Evolutionary conservation across 1,140 invertebrate genomes (phyloP).

Genomic region (Drosophila sp.): DNA sequence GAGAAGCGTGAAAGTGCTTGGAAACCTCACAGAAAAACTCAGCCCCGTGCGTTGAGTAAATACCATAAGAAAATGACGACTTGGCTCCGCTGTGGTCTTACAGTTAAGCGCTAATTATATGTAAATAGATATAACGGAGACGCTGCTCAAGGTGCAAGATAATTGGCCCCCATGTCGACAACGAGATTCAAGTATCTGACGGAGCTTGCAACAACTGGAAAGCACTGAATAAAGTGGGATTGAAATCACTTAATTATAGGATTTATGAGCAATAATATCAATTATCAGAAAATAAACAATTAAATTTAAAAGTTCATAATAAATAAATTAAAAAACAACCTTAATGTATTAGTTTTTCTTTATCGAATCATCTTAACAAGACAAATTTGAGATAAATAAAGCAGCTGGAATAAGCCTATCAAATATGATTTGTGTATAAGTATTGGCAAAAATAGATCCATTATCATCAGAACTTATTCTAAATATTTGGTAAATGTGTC

Average conservation of each 20-base stretch:
- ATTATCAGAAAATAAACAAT: background rate
- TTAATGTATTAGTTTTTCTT: too few relatives aligned
- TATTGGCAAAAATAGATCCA: too few relatives aligned
- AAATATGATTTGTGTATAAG: too few relatives aligned
- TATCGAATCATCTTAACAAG: too few relatives aligned
- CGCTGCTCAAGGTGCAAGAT: slow-evolving; percentile 59
- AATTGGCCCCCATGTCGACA: slow-evolving; percentile 62
- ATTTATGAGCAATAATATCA: too few relatives aligned
- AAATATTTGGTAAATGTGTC: too few relatives aligned
- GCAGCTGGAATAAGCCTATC: too few relatives aligned
- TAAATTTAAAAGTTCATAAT: too few relatives aligned
- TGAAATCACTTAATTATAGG: slow-evolving; percentile 9
- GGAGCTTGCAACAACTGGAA: slow-evolving; percentile 24
- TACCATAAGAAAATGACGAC: slow-evolving; percentile 21
- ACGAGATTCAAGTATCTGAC: slow-evolving; percentile 1
- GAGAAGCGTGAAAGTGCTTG: slow-evolving; percentile 21
- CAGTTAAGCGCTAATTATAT: slow-evolving; percentile 74
- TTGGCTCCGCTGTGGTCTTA: slow-evolving; percentile 41
- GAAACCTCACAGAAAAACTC: slow-evolving; percentile 42
- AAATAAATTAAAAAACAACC: too few relatives aligned
- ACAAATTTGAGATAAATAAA: too few relatives aligned
- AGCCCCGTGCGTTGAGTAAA: slow-evolving; percentile 33
- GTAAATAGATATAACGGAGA: slow-evolving; percentile 66
- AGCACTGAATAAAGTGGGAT: background rate
- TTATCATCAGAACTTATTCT: too few relatives aligned